Conservation (phyloP, 2,888 invertebrate species). For the Scaptomyza caliginosa region DNA sequence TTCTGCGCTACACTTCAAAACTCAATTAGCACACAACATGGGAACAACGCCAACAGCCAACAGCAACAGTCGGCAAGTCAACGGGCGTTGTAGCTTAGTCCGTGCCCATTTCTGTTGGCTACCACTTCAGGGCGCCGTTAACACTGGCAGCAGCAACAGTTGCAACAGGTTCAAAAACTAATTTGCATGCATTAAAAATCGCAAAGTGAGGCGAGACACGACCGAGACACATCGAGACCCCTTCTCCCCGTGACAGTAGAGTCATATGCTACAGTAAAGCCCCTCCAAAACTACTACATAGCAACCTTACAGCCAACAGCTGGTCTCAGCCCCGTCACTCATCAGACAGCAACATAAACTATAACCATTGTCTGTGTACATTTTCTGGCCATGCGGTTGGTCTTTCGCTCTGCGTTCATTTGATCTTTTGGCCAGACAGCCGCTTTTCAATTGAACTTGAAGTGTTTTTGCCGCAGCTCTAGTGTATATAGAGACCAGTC, state of each 20-base stretch:
- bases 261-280: constrained; percentile 44
- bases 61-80: not conserved
- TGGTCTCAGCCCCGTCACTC: constrained; percentile 32
- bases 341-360: constrained; percentile 3
- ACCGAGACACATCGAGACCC: constrained; percentile 61
- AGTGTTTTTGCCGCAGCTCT: constrained; percentile 53
- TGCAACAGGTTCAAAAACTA: constrained; percentile 78
- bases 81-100: constrained; percentile 11
- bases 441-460: constrained; percentile 75
- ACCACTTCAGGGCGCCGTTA: constrained; percentile 49
- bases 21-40: constrained; percentile 57
- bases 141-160: constrained; percentile 53
- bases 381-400: constrained; percentile 68
- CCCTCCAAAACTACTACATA: constrained; percentile 36
- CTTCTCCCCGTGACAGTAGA: constrained; percentile 31
- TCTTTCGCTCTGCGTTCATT: constrained; percentile 39
- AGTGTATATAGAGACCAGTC: constrained; percentile 1
- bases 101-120: constrained; percentile 24
- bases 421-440: constrained; percentile 66
- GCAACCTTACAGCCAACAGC: constrained; percentile 32
- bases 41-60: constrained; percentile 32
- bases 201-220: constrained; percentile 64
- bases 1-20: constrained; percentile 40
- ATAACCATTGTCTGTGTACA: constrained; percentile 53
- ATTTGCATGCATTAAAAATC: constrained; percentile 76